Base-by-base conservation (phyloP, 1,140 invertebrate genomes). In the Drosophila ohnishii region DNA sequence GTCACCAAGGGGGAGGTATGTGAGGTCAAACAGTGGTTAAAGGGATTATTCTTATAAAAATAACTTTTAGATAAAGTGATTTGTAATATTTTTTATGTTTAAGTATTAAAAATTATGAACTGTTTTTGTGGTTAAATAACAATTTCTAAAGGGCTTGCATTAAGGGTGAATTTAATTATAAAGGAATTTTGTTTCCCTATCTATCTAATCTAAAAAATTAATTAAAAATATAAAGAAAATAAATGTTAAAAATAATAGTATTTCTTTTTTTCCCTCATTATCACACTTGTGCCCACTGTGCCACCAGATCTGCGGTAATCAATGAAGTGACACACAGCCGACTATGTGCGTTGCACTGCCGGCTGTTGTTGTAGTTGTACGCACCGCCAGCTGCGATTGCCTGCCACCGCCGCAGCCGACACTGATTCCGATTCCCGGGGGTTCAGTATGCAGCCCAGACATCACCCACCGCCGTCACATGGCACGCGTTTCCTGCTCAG, bases 401-500 rank as follows among this genome's bases (percentile, higher is more conserved):
- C 32, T 57, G 53, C 64, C 35, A 69, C 67, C 67, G 45, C 47
- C 32, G 44, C 42, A 62, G 60, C 32, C 69, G 40, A 44, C 72
- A 74, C 60, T 75, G 73, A 75, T 51, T 75, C 74, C 45, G 55
- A 51, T 39, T 44, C 45, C 45, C 45, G 55, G 60, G 28, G 75
- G 64, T 66, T 66, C 69, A 78, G 35, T 63, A 25, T 45, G 28
- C 60, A 50, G 25, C 14, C 78, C 75, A 25, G 70, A 59, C 35
- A 40, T 40, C 64, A 63, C 60, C 14, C 60, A 48, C 28, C 57
- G 16, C 25, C 47, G 14, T 19, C 64, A 64, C 70, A 48, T 67
- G 75, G 75, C 83, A 78, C 61, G 64, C 63, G 59, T 37, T 66
- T 70, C 48, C 55, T 53, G 32, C n/a, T 67, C 84, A 86, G 83